Conservation (phyloP, 2,797 vertebrate species). For the Spheniscus humboldti region DNA sequence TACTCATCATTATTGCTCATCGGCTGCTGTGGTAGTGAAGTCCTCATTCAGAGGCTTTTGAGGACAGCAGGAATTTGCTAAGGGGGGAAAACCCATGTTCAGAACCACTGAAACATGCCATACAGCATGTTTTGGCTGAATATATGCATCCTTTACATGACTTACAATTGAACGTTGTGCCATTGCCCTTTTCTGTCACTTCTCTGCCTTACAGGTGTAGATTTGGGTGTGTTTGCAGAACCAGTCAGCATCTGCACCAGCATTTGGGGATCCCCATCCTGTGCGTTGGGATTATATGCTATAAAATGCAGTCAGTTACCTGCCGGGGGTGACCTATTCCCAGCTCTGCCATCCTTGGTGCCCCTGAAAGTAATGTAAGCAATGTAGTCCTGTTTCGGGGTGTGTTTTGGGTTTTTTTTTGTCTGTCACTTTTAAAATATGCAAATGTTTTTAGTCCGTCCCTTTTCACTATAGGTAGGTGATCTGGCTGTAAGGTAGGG, state of each 20-base stretch:
- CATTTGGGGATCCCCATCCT: not conserved
- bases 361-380: not conserved
- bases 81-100: not conserved
- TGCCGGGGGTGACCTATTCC: not conserved
- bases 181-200: not conserved
- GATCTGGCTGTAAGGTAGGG: not conserved
- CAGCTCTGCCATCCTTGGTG: not conserved
- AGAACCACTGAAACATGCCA: not conserved
- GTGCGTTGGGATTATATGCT: not conserved
- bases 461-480: not conserved
- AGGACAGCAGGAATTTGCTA: not conserved
- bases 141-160: not conserved
- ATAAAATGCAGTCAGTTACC: not conserved
- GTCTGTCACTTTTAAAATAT: not conserved
- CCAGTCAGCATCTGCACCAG: not conserved
- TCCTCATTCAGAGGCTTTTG: not conserved
- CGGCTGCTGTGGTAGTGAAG: not conserved
- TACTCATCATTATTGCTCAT: accelerated
- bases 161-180: not conserved
- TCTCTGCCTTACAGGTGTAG: not conserved
- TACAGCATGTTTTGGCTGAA: not conserved
- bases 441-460: not conserved
- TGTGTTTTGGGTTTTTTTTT: not conserved
- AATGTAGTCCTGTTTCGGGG: not conserved
- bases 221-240: not conserved